Conservation (phyloP, 1,140 invertebrate genomes). For the Drosophila repletoides region DNA sequence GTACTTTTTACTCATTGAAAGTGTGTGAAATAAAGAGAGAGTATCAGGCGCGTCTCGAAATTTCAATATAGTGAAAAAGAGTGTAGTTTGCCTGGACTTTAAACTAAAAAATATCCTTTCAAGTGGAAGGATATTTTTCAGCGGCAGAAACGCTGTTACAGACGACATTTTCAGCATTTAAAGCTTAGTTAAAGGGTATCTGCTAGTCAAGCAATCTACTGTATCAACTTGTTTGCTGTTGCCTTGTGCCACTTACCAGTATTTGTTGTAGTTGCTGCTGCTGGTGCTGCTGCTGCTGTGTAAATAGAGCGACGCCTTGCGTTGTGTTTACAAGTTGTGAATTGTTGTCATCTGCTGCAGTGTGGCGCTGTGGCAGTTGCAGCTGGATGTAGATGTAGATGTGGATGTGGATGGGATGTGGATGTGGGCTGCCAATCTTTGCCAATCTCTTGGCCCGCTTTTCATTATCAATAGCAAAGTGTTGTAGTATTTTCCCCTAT, state of each 20-base stretch:
- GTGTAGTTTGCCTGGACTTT: no score
- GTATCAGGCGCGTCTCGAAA: no score
- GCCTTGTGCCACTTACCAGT: slow-evolving; percentile 42
- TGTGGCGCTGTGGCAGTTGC: neutral
- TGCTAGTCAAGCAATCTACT: no score
- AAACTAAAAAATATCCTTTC: no score
- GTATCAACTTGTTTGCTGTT: neutral
- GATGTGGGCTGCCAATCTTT: slow-evolving; percentile 41
- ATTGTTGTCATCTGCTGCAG: slow-evolving; percentile 62
- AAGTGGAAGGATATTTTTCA: no score
- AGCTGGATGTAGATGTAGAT: no score
- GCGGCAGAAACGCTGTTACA: no score
- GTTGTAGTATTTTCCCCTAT: neutral
- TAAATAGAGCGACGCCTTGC: slow-evolving; percentile 64
- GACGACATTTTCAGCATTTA: neutral
- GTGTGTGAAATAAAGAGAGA: no score
- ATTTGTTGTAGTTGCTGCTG: slow-evolving; percentile 38
- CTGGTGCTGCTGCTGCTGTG: slow-evolving; percentile 20
- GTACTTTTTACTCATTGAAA: neutral
- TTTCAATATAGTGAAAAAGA: no score
- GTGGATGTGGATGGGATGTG: no score
- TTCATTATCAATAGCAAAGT: slow-evolving; percentile 63
- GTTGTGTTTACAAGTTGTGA: slow-evolving; percentile 74
- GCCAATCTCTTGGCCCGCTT: slow-evolving; percentile 61
- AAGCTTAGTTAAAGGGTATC: no score